Percentiles rank a stretch among this genome's conserved stretches.
phyloP scores from a whole-genome alignment of 2,888 invertebrate species.

The Cephus runcator region DNA sequence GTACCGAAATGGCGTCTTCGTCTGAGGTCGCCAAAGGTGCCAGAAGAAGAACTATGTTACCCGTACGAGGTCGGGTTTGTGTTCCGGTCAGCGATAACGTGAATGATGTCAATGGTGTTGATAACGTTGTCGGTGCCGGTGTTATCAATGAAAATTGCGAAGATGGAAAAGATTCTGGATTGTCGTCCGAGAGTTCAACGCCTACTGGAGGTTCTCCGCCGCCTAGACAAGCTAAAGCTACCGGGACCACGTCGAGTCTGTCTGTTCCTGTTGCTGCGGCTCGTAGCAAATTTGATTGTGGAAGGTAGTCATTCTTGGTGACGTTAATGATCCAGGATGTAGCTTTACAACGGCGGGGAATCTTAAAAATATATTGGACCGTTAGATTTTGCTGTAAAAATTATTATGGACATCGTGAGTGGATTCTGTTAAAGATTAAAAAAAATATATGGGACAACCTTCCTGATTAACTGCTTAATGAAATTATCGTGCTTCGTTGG shows the following conservation, averaged over 20 bases:
- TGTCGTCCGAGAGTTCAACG: conserved; percentile 60
- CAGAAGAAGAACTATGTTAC: conserved; percentile 37
- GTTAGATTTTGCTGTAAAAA: background rate
- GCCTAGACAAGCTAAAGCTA: conserved; percentile 45
- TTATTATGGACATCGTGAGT: background rate
- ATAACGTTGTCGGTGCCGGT: conserved; percentile 9
- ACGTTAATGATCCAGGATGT: background rate
- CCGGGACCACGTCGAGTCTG: conserved; percentile 32
- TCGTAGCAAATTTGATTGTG: conserved; percentile 41
- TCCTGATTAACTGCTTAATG: background rate
- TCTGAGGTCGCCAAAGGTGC: conserved; percentile 44
- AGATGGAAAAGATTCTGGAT: conserved; percentile 58
- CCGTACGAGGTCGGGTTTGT: conserved; percentile 11
- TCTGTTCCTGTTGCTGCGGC: conserved; percentile 41
- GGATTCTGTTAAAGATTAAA: conserved; percentile 3
- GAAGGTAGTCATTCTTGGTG: conserved; percentile 40
- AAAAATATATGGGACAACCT: conserved; percentile 3
- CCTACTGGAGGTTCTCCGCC: conserved; percentile 59
- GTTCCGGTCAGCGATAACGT: conserved; percentile 12
- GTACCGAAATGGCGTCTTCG: conserved; percentile 31
- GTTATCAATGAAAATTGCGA: conserved; percentile 26
- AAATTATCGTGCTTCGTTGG: background rate
- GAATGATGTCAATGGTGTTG: conserved; percentile 21
- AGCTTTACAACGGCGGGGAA: background rate
- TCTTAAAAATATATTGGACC: background rate